Evolutionary conservation across 2,888 invertebrate genomes (phyloP).

Genomic region (Drosophila falleni): DNA sequence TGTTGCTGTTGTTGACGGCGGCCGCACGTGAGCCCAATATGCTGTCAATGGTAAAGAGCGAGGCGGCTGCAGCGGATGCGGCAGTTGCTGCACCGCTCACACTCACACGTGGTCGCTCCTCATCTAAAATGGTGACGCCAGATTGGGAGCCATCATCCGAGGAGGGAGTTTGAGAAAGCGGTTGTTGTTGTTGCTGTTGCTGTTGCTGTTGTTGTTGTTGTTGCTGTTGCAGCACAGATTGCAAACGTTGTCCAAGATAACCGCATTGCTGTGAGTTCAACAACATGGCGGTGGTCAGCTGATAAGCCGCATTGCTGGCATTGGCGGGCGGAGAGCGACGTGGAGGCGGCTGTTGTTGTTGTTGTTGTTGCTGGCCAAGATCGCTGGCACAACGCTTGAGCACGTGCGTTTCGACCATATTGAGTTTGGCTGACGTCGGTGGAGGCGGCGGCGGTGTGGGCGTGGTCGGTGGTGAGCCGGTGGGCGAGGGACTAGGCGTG

Average conservation of each 20-base stretch:
- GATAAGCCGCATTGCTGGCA: constrained; percentile 80
- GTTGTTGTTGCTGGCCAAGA: constrained; percentile 55
- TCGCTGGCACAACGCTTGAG: constrained; percentile 82
- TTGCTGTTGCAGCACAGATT: constrained; percentile 84
- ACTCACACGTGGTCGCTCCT: constrained; percentile 69
- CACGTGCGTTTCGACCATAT: constrained; percentile 83
- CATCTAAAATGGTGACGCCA: constrained; percentile 81
- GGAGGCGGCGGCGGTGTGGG: constrained; percentile 82
- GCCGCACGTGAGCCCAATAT: constrained; percentile 89
- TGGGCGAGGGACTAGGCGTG: constrained; percentile 81
- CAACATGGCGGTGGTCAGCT: constrained; percentile 85
- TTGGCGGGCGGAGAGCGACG: constrained; percentile 11
- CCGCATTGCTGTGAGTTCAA: constrained; percentile 85
- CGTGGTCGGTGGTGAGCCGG: constrained; percentile 71
- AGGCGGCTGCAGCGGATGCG: constrained; percentile 86
- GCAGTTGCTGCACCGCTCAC: constrained; percentile 79
- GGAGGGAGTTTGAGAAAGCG: constrained; percentile 82
- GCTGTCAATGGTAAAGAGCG: constrained; percentile 94
- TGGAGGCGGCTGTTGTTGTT: constrained; percentile 49
- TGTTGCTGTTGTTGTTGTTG: constrained; percentile 69
- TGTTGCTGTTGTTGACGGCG: constrained; percentile 39
- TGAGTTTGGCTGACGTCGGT: constrained; percentile 55
- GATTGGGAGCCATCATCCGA: constrained; percentile 83
- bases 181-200: constrained; percentile 59
- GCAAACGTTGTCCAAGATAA: constrained; percentile 84